A percentile compares a stretch with the other conserved stretches of the same genome.
These are phyloP conservation scores for Pipistrellus pygmaeus DNA, from an alignment of 2,797 vertebrate genomes.

Conservation along the genomic window DNA sequence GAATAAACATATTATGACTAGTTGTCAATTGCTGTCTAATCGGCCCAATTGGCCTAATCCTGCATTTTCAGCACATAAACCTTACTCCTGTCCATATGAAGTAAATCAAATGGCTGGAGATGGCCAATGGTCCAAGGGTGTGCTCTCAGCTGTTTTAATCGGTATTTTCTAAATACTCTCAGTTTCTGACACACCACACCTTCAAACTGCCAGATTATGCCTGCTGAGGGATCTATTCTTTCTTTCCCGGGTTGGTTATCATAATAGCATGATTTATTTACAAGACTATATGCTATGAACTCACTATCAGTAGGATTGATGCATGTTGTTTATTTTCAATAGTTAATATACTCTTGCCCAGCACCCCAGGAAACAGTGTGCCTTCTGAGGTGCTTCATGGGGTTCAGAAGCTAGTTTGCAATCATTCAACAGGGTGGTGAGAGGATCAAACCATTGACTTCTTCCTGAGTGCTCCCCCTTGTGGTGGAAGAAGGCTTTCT, in stretches of 20 bases:
- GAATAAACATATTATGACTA: constrained; percentile 64
- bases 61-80: constrained; percentile 59
- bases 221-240: background rate
- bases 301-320: background rate
- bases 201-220: constrained; percentile 36
- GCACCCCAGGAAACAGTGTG: background rate
- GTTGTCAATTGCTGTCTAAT: constrained; percentile 57
- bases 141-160: background rate
- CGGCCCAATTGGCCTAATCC: constrained; percentile 49
- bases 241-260: background rate
- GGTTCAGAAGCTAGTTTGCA: background rate
- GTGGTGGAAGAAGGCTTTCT: background rate
- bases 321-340: background rate
- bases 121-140: background rate
- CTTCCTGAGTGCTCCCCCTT: background rate
- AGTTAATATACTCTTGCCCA: background rate
- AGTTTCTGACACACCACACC: background rate
- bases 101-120: constrained; percentile 59
- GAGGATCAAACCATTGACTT: background rate
- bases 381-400: background rate
- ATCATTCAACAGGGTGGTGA: background rate
- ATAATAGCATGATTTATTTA: constrained; percentile 12
- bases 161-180: constrained; percentile 50
- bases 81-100: constrained; percentile 31
- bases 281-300: background rate